These are phyloP conservation scores for Xestia rhomboidea DNA, from an alignment of 2,888 invertebrate genomes.

Conservation along the genomic window DNA sequence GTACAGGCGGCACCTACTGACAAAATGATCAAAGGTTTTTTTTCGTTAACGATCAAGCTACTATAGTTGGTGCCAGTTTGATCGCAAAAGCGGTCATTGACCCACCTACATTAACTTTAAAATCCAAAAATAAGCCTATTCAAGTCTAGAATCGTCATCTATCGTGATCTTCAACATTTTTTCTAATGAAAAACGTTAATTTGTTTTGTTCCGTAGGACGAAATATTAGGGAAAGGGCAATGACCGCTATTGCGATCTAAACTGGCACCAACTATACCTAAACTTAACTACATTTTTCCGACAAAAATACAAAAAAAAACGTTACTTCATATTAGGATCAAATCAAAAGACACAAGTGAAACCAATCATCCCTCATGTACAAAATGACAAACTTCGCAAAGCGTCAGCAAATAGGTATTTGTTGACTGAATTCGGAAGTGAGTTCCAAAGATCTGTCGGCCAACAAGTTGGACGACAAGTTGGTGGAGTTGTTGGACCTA, in stretches of 20 bases:
- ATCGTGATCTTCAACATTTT: too few relatives aligned
- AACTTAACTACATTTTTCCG: not conserved
- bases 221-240: too few relatives aligned
- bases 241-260: too few relatives aligned
- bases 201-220: too few relatives aligned
- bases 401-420: slow-evolving; percentile 84
- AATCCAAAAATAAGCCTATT: too few relatives aligned
- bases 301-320: not conserved
- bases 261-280: too few relatives aligned
- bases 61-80: too few relatives aligned
- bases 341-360: slow-evolving; percentile 67
- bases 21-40: not conserved
- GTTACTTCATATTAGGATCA: not conserved
- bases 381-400: slow-evolving; percentile 85
- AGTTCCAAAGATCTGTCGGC: slow-evolving; percentile 62
- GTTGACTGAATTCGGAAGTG: slow-evolving; percentile 77
- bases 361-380: slow-evolving; percentile 72
- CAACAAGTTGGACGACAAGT: slow-evolving; percentile 43
- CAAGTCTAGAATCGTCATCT: too few relatives aligned
- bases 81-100: too few relatives aligned
- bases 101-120: too few relatives aligned
- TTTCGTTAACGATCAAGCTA: not conserved
- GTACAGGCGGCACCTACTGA: not conserved
- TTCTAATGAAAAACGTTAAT: too few relatives aligned
- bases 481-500: slow-evolving; percentile 3